Conservation (phyloP, 1,140 invertebrate species). For the Halictus rubicundus region DNA sequence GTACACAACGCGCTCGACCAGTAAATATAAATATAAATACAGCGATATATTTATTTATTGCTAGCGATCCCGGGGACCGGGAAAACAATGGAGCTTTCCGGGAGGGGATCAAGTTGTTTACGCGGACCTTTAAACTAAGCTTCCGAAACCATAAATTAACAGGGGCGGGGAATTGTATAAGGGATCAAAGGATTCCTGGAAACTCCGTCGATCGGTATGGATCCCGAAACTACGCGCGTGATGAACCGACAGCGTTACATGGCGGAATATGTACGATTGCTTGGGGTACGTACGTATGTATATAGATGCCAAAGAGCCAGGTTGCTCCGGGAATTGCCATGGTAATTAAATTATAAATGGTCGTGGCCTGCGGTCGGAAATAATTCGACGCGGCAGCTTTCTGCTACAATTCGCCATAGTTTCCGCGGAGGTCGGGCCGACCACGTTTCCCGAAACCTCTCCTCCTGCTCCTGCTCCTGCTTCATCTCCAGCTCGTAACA, state of each 20-base stretch:
- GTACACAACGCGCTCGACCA: no score
- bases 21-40: no score
- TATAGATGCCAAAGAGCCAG: constrained; percentile 44
- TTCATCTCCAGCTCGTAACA: constrained; percentile 47
- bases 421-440: constrained; percentile 65
- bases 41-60: no score
- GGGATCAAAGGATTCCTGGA: constrained; percentile 26
- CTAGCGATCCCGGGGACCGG: no score
- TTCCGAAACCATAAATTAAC: constrained; percentile 3
- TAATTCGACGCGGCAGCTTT: constrained; percentile 76
- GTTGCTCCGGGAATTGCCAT: constrained; percentile 65
- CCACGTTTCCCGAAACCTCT: constrained; percentile 61
- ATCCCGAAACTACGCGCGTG: constrained; percentile 21
- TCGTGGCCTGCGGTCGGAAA: constrained; percentile 75
- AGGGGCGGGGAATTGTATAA: not conserved
- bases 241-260: constrained; percentile 26
- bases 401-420: constrained; percentile 71
- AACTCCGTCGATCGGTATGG: constrained; percentile 31
- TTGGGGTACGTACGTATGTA: constrained; percentile 34
- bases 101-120: no score
- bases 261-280: constrained; percentile 28
- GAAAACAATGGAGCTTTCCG: no score
- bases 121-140: not conserved
- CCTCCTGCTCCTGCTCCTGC: constrained; percentile 32
- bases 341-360: constrained; percentile 77